phyloP scores from a whole-genome alignment of 2,888 invertebrate genomes.

The Temnothorax ravouxi region DNA sequence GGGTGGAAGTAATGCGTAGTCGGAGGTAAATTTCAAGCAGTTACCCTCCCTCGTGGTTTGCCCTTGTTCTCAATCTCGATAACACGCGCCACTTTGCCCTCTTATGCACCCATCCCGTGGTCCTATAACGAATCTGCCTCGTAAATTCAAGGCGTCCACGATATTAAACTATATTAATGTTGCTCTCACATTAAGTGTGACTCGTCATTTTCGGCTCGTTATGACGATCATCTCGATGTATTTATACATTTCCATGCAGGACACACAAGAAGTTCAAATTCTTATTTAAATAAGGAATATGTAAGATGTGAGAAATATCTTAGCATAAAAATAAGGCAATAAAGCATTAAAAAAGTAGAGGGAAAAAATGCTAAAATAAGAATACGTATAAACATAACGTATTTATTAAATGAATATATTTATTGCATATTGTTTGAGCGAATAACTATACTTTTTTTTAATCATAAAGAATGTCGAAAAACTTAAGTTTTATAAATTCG shows the following conservation, averaged over 20 bases:
- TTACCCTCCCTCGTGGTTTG: neutral
- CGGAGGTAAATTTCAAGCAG: neutral
- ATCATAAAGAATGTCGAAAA: neutral
- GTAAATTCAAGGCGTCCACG: slow-evolving; percentile 9
- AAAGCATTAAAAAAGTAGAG: neutral
- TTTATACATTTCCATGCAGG: neutral
- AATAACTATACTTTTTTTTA: neutral
- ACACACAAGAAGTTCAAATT: neutral
- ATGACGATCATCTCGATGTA: neutral
- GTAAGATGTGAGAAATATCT: neutral
- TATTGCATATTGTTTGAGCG: neutral
- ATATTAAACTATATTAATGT: slow-evolving; percentile 2
- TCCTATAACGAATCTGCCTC: slow-evolving; percentile 22
- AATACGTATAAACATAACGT: neutral
- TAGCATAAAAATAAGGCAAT: neutral
- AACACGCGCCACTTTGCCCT: neutral
- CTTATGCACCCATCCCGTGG: neutral
- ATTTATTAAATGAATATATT: neutral
- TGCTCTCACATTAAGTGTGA: neutral
- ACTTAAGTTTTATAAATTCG: neutral
- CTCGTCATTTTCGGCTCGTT: slow-evolving; percentile 8
- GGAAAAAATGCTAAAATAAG: neutral
- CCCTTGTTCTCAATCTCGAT: slow-evolving; percentile 16
- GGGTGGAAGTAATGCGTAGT: neutral
- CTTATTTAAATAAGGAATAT: neutral